Evolutionary conservation across 2,888 invertebrate species (phyloP), one percentile per base, ranked within the genome.

Genomic region (Eupithecia insigniata): DNA sequence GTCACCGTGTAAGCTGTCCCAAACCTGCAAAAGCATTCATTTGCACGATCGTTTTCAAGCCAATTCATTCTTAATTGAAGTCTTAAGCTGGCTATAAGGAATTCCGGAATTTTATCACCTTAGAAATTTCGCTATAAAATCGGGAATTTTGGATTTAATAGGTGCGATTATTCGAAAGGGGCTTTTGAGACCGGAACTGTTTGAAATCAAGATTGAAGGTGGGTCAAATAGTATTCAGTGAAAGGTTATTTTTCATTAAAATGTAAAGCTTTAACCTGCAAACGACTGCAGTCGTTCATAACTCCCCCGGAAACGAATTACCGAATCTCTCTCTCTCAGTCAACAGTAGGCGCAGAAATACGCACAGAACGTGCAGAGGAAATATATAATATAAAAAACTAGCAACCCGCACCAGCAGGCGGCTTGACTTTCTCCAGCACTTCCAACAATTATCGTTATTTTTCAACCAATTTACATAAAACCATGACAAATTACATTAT

Each of bases 51-150:
- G 71, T 77, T 78, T 72, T 69, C 39, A 66, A 75, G 73, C 75
- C 74, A 76, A 79, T 75, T 76, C 76, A 69, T 78, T 78, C 76
- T 75, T 79, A 79, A 84, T 83, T 80, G 81, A 79, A 77, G 78
- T 74, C 79, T 80, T 80, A 78, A 79, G 79, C 77, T 78, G 76
- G 77, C 78, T 79, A 81, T 76, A 82, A 82, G 79, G 79, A 77
- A 81, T 78, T 78, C 73, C 76, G 79, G 70, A 79, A 80, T 83
- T 83, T 83, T 81, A 84, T 82, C 78, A 81, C 81, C 81, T 79
- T 69, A 80, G 77, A 26, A 83, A 83, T 81, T 79, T 78, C 72
- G 78, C 79, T 79, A 81, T 82, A 81, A 83, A 82, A 84, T 83
- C 79, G 76, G 75, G 74, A 70, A 75, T 77, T 80, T 76, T 70